Evolutionary conservation across 1,140 invertebrate species (phyloP), one percentile per base, ranked within the genome.

Genomic region (Drosophila gunungcola): DNA sequence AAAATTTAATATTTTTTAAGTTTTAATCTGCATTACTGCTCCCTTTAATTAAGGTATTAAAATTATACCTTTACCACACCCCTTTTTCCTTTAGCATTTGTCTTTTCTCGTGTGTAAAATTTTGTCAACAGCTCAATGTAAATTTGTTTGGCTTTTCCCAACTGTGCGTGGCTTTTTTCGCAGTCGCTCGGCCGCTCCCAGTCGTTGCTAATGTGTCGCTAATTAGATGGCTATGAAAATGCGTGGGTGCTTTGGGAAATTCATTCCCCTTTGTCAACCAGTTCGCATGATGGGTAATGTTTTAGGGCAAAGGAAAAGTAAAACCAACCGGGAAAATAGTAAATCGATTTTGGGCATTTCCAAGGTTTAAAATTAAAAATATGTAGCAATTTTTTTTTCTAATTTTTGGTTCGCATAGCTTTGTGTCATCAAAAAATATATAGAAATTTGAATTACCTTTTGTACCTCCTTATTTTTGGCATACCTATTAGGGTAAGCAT

Each of bases 181-280:
- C 56, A 57, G 53, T 52, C 79, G 61, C 73, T 70, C 69, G 78
- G 61, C 68, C 79, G 78, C 78, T 74, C 82, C 82, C 54, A 64
- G 42, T 63, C 68, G 49, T 52, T 46, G 79, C 67, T 77, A 83
- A 83, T 89, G 80, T 77, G 72, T 60, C 76, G 63, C 84, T 88
- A 88, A 88, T 88, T 88, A 88, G 72, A 57, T 54, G 29, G 38
- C 42, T 34, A 42, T 25, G 36, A 10, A 60, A 61, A 13, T 51
- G 69, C 32, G 39, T 58, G 48, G 45, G 68, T 13, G 53, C 16
- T 12, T 11, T 29, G 34, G 42, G 53, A 46, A 46, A 25, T 1
- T 38, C 21, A 27, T 6, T 13, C 36, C 51, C 2, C n/a, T 13
- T 46, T 56, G 29, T 55, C 63, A 77, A 42, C 54, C 12, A 13